Base-by-base conservation (phyloP, 2,113 vertebrate genomes). In the Coptodon rendalli region DNA sequence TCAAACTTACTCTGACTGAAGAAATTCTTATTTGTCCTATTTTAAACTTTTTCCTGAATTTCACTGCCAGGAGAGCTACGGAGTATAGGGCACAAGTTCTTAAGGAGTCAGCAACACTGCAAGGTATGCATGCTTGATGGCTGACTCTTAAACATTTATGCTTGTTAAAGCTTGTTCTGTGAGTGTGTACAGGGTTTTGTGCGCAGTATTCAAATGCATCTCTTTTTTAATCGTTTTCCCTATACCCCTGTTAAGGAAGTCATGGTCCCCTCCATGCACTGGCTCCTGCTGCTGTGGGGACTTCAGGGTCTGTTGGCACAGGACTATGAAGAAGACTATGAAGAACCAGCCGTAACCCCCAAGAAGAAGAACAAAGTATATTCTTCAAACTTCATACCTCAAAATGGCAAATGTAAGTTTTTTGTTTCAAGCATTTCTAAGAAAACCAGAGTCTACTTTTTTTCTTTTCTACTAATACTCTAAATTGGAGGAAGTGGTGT, bases 221-320 rank as follows among this genome's bases (percentile, higher is more conserved):
- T 31, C 22, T 22, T 81, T 40, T 48, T 9, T 14, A 38, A 83
- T 87, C 12, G 5, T 66, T 68, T 17, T 8, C 11, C 84, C n/a
- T 78, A n/a, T 59, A 34, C 34, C 19, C 36, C 24, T 84, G 7
- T 79, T 36, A 91, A 89, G 82, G 68, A 86, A 85, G 89, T 87
- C 87, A 93, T 95, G 94, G 81, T 89, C 54, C 79, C 90, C 13
- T 89, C 90, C 12, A 48, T 96, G 89, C 96, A 92, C 85, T 97
- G 95, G 96, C 73, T 98, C 90, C 90, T 97, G 82, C 95, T 97
- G 59, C 93, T 97, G 73, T 93, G 96, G 91, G 95, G 96, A 84
- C 83, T 95, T 19, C 97, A 95, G 54, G 86, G 91, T 59, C 80
- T 96, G 93, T 93, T 85, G 80, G 95, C 97, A 63, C 97, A 98